Percentiles rank a stretch among this genome's conserved stretches.
phyloP scores from a whole-genome alignment of 2,797 vertebrate genomes.

The Chromobotia macracanthus region DNA sequence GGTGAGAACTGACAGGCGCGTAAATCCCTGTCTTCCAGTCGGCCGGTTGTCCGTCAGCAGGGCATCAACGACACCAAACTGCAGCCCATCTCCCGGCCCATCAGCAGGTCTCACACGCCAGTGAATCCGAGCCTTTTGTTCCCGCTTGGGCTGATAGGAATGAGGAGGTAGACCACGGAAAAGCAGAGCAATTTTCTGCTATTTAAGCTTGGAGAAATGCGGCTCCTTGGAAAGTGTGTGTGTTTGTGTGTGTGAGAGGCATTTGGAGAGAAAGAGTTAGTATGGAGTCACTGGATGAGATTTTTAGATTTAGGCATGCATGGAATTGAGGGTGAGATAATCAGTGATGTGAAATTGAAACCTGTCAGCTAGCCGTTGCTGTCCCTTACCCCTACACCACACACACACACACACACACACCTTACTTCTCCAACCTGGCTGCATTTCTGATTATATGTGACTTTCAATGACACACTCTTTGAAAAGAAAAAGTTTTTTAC shows the following conservation, averaged over 20 bases:
- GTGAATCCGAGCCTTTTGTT: slow-evolving; percentile 78
- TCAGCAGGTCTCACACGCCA: slow-evolving; percentile 65
- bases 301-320: slow-evolving; percentile 99
- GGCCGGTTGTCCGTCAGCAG: slow-evolving; percentile 42
- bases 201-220: slow-evolving; percentile 98
- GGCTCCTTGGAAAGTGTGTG: slow-evolving; percentile 89
- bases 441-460: slow-evolving; percentile 67
- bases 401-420: slow-evolving; percentile 26
- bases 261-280: slow-evolving; percentile 87
- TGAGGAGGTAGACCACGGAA: slow-evolving; percentile 94
- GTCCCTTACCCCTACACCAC: slow-evolving; percentile 65
- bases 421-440: too few species aligned
- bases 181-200: slow-evolving; percentile 99
- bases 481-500: too few species aligned
- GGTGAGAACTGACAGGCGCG: neutral
- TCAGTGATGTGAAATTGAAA: slow-evolving; percentile 99
- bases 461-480: slow-evolving; percentile 2
- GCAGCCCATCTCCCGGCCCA: slow-evolving; percentile 63
- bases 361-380: slow-evolving; percentile 87
- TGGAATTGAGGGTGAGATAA: slow-evolving; percentile 98
- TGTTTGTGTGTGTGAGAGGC: slow-evolving; percentile 84
- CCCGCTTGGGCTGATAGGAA: slow-evolving; percentile 99
- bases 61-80: slow-evolving; percentile 72
- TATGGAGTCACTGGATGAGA: slow-evolving; percentile 89
- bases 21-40: slow-evolving; percentile 37